These are phyloP conservation scores for Champsocephalus esox DNA, from an alignment of 2,797 vertebrate species.

Conservation along the genomic window DNA sequence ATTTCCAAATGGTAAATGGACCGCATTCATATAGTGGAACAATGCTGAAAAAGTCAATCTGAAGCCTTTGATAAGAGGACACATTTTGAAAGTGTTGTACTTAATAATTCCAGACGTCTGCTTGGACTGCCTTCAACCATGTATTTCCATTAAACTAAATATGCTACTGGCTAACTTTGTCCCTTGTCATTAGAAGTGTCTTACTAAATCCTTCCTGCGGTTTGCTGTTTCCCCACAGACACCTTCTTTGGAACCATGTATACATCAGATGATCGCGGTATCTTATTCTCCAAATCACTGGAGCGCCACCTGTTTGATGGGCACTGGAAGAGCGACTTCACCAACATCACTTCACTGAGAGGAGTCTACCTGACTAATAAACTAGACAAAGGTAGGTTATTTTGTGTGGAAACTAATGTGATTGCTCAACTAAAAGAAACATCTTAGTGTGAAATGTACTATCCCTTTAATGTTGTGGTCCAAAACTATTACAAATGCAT, in stretches of 20 bases:
- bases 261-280: slow-evolving; percentile 87
- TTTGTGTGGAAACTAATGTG: background rate
- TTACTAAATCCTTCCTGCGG: background rate
- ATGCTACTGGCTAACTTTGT: background rate
- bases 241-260: slow-evolving; percentile 88
- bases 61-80: too few species aligned
- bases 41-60: too few species aligned
- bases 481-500: background rate
- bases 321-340: slow-evolving; percentile 86
- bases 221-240: slow-evolving; percentile 63
- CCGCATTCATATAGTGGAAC: too few species aligned
- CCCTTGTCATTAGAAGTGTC: background rate
- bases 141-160: background rate
- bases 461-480: background rate
- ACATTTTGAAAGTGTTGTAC: too few species aligned
- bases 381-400: slow-evolving; percentile 77
- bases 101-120: too few species aligned
- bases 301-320: slow-evolving; percentile 87
- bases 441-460: background rate
- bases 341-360: slow-evolving; percentile 86
- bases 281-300: slow-evolving; percentile 86
- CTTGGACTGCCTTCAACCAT: background rate
- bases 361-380: slow-evolving; percentile 88
- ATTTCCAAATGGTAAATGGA: too few species aligned
- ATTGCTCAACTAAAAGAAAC: background rate